phyloP scores from a whole-genome alignment of 1,140 invertebrate genomes.

The Cylas formicarius region DNA sequence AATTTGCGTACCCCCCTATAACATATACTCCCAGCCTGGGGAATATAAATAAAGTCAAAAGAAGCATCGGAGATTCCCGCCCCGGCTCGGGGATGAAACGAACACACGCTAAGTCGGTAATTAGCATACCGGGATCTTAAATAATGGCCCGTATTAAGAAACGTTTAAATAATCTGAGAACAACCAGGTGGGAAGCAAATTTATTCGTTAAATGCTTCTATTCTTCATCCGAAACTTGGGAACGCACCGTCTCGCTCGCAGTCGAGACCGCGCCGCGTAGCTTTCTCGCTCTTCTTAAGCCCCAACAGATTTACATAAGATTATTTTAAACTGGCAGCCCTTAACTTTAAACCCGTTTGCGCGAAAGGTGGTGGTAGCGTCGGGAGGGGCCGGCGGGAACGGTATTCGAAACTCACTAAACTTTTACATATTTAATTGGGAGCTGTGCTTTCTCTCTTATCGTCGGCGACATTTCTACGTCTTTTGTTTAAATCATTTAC shows the following conservation, averaged over 20 bases:
- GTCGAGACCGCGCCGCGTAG: constrained; percentile 1
- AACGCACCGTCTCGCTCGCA: constrained; percentile 4
- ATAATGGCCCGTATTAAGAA: constrained; percentile 43
- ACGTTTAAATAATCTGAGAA: constrained; percentile 43
- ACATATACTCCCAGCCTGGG: no score
- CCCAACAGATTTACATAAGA: constrained; percentile 39
- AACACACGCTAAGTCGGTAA: constrained; percentile 32
- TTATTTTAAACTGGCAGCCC: constrained; percentile 37
- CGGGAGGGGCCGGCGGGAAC: constrained; percentile 28
- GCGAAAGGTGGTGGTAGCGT: no score
- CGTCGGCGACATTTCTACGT: constrained; percentile 26
- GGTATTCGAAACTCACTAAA: constrained; percentile 29
- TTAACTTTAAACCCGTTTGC: no score
- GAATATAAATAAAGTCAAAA: no score
- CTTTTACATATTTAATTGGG: constrained; percentile 37
- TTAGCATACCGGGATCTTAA: constrained; percentile 41
- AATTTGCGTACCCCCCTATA: no score
- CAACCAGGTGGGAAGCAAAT: constrained; percentile 40
- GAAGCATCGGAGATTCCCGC: constrained; percentile 19
- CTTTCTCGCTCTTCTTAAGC: constrained; percentile 30
- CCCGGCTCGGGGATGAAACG: constrained; percentile 22
- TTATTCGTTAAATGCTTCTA: constrained; percentile 39
- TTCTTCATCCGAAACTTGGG: constrained; percentile 33
- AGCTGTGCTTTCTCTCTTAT: constrained; percentile 21
- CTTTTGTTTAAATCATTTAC: constrained; percentile 24